A percentile compares a stretch with the other conserved stretches of the same genome.
phyloP scores from a whole-genome alignment of 2,888 invertebrate genomes.

The Acrobasis suavella region DNA sequence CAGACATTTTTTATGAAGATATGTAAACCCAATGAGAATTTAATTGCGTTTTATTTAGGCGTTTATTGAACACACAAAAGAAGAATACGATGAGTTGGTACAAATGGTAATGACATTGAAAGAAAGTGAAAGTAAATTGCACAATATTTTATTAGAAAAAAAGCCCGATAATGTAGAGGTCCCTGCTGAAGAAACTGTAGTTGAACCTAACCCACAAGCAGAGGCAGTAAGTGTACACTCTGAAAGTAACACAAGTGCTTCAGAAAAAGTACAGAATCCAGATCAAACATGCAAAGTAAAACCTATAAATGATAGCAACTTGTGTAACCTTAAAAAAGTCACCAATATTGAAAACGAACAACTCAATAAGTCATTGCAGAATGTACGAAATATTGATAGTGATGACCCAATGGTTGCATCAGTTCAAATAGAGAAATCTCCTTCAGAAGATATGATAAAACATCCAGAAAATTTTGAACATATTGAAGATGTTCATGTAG shows the following conservation, averaged over 20 bases:
- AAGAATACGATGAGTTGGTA: constrained; percentile 83
- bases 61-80: constrained; percentile 77
- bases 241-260: constrained; percentile 36
- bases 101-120: constrained; percentile 86
- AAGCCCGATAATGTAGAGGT: constrained; percentile 66
- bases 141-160: constrained; percentile 74
- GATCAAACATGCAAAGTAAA: constrained; percentile 49
- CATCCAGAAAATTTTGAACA: constrained; percentile 30
- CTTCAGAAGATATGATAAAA: constrained; percentile 24
- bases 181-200: constrained; percentile 49
- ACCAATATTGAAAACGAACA: constrained; percentile 76
- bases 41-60: constrained; percentile 62
- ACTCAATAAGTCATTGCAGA: constrained; percentile 65
- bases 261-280: constrained; percentile 32
- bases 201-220: constrained; percentile 34
- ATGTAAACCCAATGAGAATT: constrained; percentile 2
- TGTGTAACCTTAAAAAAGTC: constrained; percentile 66
- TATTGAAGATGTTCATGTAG: constrained; percentile 32
- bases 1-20: neutral
- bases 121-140: constrained; percentile 87
- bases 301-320: constrained; percentile 47
- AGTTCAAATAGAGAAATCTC: constrained; percentile 36
- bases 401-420: constrained; percentile 38
- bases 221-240: constrained; percentile 36
- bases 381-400: constrained; percentile 48